Base-by-base conservation (phyloP, 2,113 vertebrate genomes). In the Oreochromis spilurus region DNA sequence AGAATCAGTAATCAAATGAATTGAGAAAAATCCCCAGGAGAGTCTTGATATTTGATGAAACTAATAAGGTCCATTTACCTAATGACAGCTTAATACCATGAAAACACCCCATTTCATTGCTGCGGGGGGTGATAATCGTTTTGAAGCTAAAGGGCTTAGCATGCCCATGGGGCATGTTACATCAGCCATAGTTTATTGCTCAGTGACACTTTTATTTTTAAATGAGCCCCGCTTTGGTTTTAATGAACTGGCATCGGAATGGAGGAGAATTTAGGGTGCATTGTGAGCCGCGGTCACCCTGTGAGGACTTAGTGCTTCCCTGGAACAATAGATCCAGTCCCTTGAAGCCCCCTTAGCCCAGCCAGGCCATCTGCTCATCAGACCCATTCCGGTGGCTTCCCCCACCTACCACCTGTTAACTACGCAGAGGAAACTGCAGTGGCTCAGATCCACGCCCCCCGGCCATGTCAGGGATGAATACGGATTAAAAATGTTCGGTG, bases 401-500 rank as follows among this genome's bases (percentile, higher is more conserved):
- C 93, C 94, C 92, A 94, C 90, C 90, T 93, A 86, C 95, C 95
- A 96, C 96, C 96, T 96, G 95, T 96, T 95, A 93, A 58, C 89
- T 78, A 24, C 17, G 70, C 84, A 45, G 45, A 62, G 72, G 21
- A 79, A 80, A 34, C 78, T 48, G 57, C 11, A 79, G 72, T n/a
- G 84, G 80, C 67, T 85, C 84, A 57, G 57, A 79, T 53, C 11
- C 52, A 65, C 34, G 29, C 14, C 83, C 78, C 24, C 34, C 4
- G 7, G 86, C 40, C 75, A 65, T 16, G 38, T 29, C 75, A 91
- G 60, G 21, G 43, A 58, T 79, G 34, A 77, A 82, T 24, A 38
- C n/a, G 77, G 36, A 60, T 53, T 50, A 77, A 83, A 83, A 17
- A 17, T 80, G 48, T 43, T 6, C 24, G 3, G 26, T 72, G 43